phyloP scores from a whole-genome alignment of 1,140 invertebrate species.

The Cephus cinctus region DNA sequence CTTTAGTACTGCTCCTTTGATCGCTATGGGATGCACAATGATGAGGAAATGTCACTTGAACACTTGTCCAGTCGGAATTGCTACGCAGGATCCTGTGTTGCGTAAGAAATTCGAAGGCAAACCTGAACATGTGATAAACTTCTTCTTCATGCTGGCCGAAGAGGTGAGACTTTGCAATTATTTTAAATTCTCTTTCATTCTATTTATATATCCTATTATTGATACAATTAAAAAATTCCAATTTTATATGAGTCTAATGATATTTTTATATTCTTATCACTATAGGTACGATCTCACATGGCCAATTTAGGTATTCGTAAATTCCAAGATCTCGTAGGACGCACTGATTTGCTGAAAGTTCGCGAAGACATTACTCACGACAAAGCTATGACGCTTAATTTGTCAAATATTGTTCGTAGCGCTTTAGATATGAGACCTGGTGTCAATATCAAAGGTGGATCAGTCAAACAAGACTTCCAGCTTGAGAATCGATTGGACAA shows the following conservation, averaged over 20 bases:
- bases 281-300: slow-evolving; percentile 81
- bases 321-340: slow-evolving; percentile 92
- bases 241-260: slow-evolving; percentile 4
- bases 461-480: slow-evolving; percentile 85
- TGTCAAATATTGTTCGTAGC: slow-evolving; percentile 83
- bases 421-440: slow-evolving; percentile 86
- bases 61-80: slow-evolving; percentile 98
- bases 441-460: slow-evolving; percentile 89
- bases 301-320: slow-evolving; percentile 84
- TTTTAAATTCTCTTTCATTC: background rate
- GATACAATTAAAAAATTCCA: slow-evolving; percentile 9
- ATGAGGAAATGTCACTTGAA: slow-evolving; percentile 99
- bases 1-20: slow-evolving; percentile 97
- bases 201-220: slow-evolving; percentile 9
- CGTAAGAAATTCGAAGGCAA: slow-evolving; percentile 96
- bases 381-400: slow-evolving; percentile 86
- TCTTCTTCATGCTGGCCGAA: slow-evolving; percentile 95
- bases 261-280: background rate
- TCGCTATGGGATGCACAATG: slow-evolving; percentile 98
- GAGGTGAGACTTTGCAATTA: slow-evolving; percentile 73
- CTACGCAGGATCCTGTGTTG: slow-evolving; percentile 94
- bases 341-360: slow-evolving; percentile 84
- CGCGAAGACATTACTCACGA: slow-evolving; percentile 52
- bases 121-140: slow-evolving; percentile 97
- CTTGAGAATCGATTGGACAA: slow-evolving; percentile 88